phyloP scores from a whole-genome alignment of 1,140 invertebrate species.

The Zelostemma sp. region DNA sequence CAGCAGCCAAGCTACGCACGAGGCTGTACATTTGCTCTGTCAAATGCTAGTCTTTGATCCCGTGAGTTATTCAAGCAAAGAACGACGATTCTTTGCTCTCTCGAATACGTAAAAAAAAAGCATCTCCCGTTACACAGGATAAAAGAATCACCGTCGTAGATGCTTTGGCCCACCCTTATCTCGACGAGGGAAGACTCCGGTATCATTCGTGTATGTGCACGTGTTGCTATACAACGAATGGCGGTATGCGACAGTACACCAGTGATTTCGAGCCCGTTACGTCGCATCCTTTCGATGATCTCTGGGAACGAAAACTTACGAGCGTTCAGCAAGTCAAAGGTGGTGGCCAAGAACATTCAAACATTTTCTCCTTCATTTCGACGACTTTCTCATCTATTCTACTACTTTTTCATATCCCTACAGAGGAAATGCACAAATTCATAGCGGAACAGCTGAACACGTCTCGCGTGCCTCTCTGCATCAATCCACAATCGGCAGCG shows the following conservation, averaged over 20 bases:
- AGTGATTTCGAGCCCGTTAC: slow-evolving; percentile 94
- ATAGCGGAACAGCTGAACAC: slow-evolving; percentile 96
- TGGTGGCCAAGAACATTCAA: no score
- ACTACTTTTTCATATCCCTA: no score
- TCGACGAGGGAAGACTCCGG: slow-evolving; percentile 96
- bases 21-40: slow-evolving; percentile 97
- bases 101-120: no score
- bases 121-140: no score
- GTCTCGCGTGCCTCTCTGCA: slow-evolving; percentile 95
- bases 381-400: no score
- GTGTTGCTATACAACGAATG: slow-evolving; percentile 89
- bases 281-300: slow-evolving; percentile 90
- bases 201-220: slow-evolving; percentile 99
- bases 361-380: background rate
- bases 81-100: no score
- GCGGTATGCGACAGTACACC: slow-evolving; percentile 87
- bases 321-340: slow-evolving; percentile 96
- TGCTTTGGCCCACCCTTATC: slow-evolving; percentile 95
- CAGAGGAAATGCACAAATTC: slow-evolving; percentile 99
- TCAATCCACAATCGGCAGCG: slow-evolving; percentile 98
- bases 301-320: slow-evolving; percentile 93
- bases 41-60: slow-evolving; percentile 99
- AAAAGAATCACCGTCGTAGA: slow-evolving; percentile 95
- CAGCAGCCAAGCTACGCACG: slow-evolving; percentile 93
- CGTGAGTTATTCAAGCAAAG: slow-evolving; percentile 73